A percentile compares a stretch with the other conserved stretches of the same genome.
These are phyloP conservation scores for Cydia pomonella DNA, from an alignment of 1,140 invertebrate genomes.

Conservation along the genomic window DNA sequence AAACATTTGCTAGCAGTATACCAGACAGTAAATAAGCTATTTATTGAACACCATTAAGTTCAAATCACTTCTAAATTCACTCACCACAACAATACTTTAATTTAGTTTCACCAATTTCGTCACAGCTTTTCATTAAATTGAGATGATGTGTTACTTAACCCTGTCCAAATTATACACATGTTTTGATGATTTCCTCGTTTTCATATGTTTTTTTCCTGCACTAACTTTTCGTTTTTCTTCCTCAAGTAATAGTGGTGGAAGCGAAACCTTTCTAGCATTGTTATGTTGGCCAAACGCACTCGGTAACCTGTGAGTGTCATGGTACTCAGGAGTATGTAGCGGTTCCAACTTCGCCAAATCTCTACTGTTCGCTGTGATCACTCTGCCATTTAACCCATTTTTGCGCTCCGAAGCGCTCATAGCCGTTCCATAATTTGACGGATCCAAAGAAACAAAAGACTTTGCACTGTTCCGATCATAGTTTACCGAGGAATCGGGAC, in stretches of 20 bases:
- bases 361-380: conserved; percentile 64
- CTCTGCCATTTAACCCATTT: conserved; percentile 54
- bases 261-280: conserved; percentile 72
- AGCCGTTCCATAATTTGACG: conserved; percentile 55
- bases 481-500: conserved; percentile 67
- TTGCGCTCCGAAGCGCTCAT: conserved; percentile 56
- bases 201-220: conserved; percentile 59
- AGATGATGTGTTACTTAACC: conserved; percentile 35
- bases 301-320: conserved; percentile 47
- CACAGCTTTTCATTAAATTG: not conserved
- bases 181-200: conserved; percentile 49
- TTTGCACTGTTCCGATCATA: conserved; percentile 73
- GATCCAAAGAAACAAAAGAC: conserved; percentile 69
- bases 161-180: conserved; percentile 43
- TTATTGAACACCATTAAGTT: not conserved
- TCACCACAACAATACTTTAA: not conserved
- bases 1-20: not conserved
- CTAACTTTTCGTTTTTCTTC: conserved; percentile 65
- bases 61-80: not conserved
- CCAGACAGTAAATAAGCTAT: not conserved
- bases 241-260: conserved; percentile 71
- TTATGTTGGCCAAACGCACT: conserved; percentile 51
- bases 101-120: not conserved
- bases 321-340: conserved; percentile 59
- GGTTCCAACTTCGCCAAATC: conserved; percentile 63